These are phyloP conservation scores for Crotalus helleri DNA, from an alignment of 2,113 vertebrate genomes.

Conservation along the genomic window DNA sequence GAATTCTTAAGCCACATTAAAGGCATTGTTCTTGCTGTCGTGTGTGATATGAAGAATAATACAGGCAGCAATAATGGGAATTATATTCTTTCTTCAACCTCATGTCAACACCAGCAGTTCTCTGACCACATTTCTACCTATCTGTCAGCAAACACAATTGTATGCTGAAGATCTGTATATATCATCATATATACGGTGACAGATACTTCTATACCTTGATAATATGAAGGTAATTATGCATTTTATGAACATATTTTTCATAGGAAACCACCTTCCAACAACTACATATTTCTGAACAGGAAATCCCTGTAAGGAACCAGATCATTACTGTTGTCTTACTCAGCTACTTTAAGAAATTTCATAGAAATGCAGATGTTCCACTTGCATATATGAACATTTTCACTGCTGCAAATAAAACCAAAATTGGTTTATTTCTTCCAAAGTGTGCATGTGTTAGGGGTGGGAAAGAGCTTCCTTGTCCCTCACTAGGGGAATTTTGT, in stretches of 20 bases:
- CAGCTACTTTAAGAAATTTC: not conserved
- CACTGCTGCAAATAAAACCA: not conserved
- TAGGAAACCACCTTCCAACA: not conserved
- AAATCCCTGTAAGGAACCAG: not conserved
- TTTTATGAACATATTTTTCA: not conserved
- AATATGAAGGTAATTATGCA: not conserved
- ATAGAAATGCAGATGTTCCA: not conserved
- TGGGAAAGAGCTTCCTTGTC: not conserved
- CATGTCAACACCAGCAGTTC: not conserved
- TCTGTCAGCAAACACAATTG: not conserved
- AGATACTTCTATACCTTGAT: not conserved
- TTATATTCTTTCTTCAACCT: slow-evolving; percentile 8
- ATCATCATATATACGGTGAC: not conserved
- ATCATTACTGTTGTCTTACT: not conserved
- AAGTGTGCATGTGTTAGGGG: not conserved
- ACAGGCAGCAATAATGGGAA: slow-evolving; percentile 10
- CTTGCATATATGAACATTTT: not conserved
- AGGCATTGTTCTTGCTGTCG: not conserved
- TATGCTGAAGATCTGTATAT: not conserved
- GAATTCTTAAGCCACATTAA: not conserved
- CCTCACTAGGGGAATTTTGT: not conserved
- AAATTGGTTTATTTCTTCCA: not conserved
- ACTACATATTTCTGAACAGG: not conserved
- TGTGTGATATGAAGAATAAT: slow-evolving; percentile 15
- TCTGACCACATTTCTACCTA: slow-evolving; percentile 12